Conservation (phyloP, 1,140 invertebrate genomes). For the Pectinophora gossypiella region DNA sequence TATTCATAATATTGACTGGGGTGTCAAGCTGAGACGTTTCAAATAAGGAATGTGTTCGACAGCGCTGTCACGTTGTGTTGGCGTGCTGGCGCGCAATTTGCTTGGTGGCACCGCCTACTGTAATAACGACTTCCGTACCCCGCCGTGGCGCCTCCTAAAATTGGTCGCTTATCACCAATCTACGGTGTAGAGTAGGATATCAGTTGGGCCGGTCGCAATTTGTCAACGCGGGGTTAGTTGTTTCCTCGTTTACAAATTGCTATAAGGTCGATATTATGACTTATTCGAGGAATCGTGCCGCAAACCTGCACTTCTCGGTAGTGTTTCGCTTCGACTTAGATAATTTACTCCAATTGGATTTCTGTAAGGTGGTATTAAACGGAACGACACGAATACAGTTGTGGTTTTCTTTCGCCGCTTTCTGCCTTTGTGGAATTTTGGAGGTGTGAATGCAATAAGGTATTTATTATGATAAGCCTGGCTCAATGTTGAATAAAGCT, state of each 20-base stretch:
- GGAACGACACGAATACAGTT: no score
- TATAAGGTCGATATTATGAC: conserved; percentile 16
- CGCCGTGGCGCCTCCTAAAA: conserved; percentile 71
- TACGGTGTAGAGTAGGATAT: conserved; percentile 63
- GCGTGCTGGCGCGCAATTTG: conserved; percentile 68
- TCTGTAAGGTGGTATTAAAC: background rate
- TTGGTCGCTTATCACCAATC: conserved; percentile 74
- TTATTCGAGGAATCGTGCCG: background rate
- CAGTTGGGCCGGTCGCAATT: conserved; percentile 59
- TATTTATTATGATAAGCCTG: no score
- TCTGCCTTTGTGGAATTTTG: no score
- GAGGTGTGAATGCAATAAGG: no score
- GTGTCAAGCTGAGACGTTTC: conserved; percentile 63
- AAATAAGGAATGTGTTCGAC: conserved; percentile 68
- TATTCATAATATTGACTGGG: background rate
- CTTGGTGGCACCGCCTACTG: conserved; percentile 65
- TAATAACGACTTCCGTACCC: conserved; percentile 74
- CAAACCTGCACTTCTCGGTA: background rate
- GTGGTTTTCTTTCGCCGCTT: no score
- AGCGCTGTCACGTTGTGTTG: conserved; percentile 66
- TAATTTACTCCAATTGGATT: background rate
- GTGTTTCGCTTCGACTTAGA: background rate
- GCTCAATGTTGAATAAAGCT: no score
- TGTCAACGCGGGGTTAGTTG: conserved; percentile 53
- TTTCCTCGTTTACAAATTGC: conserved; percentile 43